Evolutionary conservation across 2,797 vertebrate genomes (phyloP), one percentile per base, ranked within the genome.

Genomic region (Scleropages formosus): DNA sequence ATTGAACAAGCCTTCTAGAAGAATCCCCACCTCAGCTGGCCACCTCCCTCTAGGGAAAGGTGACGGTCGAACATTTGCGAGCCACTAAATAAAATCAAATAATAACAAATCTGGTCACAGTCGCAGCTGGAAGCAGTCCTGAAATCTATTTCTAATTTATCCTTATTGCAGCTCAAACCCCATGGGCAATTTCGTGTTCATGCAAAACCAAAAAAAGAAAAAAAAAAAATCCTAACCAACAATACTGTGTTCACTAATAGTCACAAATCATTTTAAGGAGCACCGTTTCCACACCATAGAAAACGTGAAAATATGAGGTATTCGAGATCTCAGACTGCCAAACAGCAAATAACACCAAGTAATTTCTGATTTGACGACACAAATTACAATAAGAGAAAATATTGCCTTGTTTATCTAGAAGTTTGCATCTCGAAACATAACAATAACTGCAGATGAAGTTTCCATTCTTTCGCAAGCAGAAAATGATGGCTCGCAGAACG

Each of bases 121-220:
- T 84, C 85, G 81, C 81, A 81, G 82, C 80, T 84, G 79, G 79
- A 82, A 86, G 83, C 80, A 78, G 77, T 78, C 79, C 82, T 79
- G 82, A 80, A 86, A 86, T 86, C 80, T 85, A 83, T 85, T 85
- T 84, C 80, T 83, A 86, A 84, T 85, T 85, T 85, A 83, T 86
- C 82, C 84, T 86, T 86, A 86, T 85, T 86, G 82, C 85, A 84
- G 74, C 79, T 77, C 59, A 76, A 80, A 81, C 74, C 84, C 85
- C 80, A 79, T 64, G 80, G 82, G 83, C 85, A 83, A 83, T 82
- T 67, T 84, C 78, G 68, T 76, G 77, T 79, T 82, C 74, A 74
- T 78, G 80, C 81, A 80, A 82, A 78, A 84, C 77, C 4, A 72
- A 56, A 72, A 56, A 83, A 81, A 81, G n/a, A 80, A 82, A 78